These are phyloP conservation scores for Eupristina koningsbergeri DNA, from an alignment of 1,140 invertebrate species.

Conservation along the genomic window DNA sequence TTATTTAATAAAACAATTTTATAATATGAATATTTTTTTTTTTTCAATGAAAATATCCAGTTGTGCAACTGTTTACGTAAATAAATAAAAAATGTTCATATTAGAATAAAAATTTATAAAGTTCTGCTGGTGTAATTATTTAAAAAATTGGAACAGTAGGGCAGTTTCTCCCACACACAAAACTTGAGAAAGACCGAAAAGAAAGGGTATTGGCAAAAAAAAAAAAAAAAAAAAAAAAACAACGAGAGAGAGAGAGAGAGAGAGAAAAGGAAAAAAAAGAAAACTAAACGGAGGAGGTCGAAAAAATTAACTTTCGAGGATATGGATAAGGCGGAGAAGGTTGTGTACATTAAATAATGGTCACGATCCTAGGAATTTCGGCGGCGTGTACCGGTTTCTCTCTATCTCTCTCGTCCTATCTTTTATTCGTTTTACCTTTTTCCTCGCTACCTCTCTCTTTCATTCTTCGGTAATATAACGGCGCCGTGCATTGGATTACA, in stretches of 20 bases:
- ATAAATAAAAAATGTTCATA: too few species aligned
- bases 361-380: constrained; percentile 32
- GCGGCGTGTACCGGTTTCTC: constrained; percentile 21
- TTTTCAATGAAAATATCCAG: too few species aligned
- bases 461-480: constrained; percentile 16
- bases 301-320: neutral
- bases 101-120: too few species aligned
- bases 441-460: neutral
- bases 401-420: neutral
- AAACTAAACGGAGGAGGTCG: neutral
- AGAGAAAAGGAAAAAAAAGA: neutral
- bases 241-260: neutral
- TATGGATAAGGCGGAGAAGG: neutral
- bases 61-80: too few species aligned
- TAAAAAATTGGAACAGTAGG: neutral
- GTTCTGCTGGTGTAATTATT: too few species aligned
- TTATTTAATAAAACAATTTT: too few species aligned
- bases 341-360: constrained; percentile 1
- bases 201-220: neutral
- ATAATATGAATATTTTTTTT: too few species aligned
- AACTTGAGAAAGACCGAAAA: too few species aligned
- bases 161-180: neutral
- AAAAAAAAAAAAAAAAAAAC: neutral
- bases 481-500: constrained; percentile 8
- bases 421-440: neutral